These are phyloP conservation scores for Drosophila busckii DNA, from an alignment of 1,140 invertebrate genomes.

Conservation along the genomic window DNA sequence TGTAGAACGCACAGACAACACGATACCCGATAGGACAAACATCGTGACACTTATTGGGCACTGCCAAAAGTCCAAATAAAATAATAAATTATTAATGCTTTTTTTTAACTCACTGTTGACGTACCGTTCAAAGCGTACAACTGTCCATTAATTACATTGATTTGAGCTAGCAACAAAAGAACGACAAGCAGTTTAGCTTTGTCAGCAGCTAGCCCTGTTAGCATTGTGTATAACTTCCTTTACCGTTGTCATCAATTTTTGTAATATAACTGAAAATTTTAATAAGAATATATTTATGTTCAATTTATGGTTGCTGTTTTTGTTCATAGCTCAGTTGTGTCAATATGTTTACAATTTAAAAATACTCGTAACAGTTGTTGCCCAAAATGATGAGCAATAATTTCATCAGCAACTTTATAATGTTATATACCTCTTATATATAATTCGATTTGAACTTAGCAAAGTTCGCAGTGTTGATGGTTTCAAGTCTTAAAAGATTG, in stretches of 20 bases:
- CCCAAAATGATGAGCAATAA: too few species aligned
- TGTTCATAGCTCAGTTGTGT: slow-evolving; percentile 45
- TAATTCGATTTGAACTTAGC: too few species aligned
- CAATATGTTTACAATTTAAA: slow-evolving; percentile 52
- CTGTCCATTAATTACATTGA: slow-evolving; percentile 18
- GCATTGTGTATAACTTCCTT: slow-evolving; percentile 25
- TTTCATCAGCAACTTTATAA: too few species aligned
- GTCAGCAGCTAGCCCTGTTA: slow-evolving; percentile 7
- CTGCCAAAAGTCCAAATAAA: slow-evolving; percentile 1
- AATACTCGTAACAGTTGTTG: slow-evolving; percentile 9
- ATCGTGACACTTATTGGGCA: slow-evolving; percentile 53
- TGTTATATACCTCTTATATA: too few species aligned
- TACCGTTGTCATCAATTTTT: slow-evolving; percentile 2
- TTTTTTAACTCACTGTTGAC: background rate
- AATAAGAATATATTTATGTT: background rate
- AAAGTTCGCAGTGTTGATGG: too few species aligned
- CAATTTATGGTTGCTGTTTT: slow-evolving; percentile 1
- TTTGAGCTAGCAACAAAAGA: slow-evolving; percentile 14
- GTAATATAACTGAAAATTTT: slow-evolving; percentile 23
- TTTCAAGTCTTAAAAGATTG: too few species aligned
- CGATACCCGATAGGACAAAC: slow-evolving; percentile 50
- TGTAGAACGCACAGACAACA: slow-evolving; percentile 53
- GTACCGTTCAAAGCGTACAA: slow-evolving; percentile 27
- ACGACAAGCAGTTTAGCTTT: slow-evolving; percentile 14
- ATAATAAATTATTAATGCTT: background rate